These are phyloP conservation scores for Epinotia nisella DNA, from an alignment of 2,888 invertebrate genomes.

Conservation along the genomic window DNA sequence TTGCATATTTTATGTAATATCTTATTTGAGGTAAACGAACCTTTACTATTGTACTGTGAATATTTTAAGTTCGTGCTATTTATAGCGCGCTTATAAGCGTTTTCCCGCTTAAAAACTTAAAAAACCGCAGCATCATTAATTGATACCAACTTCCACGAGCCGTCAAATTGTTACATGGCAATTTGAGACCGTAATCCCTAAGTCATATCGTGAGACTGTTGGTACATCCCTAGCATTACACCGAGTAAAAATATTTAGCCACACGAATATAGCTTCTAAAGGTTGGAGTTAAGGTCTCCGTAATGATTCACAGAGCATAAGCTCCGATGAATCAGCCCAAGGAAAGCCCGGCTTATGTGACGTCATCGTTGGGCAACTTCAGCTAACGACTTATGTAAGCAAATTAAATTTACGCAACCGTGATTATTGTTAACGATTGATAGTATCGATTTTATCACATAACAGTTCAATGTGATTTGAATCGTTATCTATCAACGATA, in stretches of 20 bases:
- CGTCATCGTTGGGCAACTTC: constrained; percentile 57
- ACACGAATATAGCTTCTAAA: constrained; percentile 4
- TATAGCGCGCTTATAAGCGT: too few relatives aligned
- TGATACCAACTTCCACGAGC: neutral
- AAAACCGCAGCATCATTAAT: neutral
- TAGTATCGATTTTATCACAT: constrained; percentile 15
- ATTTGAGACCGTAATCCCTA: constrained; percentile 3
- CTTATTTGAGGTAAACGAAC: too few relatives aligned
- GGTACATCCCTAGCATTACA: neutral
- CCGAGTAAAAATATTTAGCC: neutral
- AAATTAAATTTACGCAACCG: constrained; percentile 41
- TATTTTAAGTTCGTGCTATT: too few relatives aligned
- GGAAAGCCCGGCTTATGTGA: constrained; percentile 70
- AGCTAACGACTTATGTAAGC: constrained; percentile 48
- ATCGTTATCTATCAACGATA: constrained; percentile 24
- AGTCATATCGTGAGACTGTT: neutral
- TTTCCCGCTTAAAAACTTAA: neutral
- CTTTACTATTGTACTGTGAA: neutral
- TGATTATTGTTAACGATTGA: constrained; percentile 30
- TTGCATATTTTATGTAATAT: too few relatives aligned
- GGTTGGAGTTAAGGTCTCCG: constrained; percentile 3
- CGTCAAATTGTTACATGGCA: constrained; percentile 8
- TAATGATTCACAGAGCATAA: constrained; percentile 13
- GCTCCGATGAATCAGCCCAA: constrained; percentile 64
- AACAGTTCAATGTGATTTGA: constrained; percentile 16